Percentiles rank a stretch among this genome's conserved stretches.
Conservation (phyloP, 1,140 invertebrate genomes). For the Drosophila cardini region DNA sequence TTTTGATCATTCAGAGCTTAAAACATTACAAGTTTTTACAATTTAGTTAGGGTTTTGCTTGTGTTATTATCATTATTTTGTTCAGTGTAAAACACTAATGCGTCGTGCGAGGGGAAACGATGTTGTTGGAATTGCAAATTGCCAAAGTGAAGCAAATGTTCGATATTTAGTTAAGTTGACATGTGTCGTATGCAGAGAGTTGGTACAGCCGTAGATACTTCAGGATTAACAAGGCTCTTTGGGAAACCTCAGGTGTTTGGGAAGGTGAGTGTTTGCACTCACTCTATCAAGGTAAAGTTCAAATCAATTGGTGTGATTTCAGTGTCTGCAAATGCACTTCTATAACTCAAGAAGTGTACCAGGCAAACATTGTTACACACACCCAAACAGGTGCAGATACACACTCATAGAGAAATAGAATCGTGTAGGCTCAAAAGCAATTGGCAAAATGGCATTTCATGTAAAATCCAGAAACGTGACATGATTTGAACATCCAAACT, state of each 20-base stretch:
- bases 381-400: neutral
- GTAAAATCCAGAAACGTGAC: conserved; percentile 76
- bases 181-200: conserved; percentile 23
- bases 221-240: neutral
- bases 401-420: neutral
- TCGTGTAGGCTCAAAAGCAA: conserved; percentile 48
- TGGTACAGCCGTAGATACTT: neutral
- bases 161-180: conserved; percentile 23
- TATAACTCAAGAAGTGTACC: conserved; percentile 9
- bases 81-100: neutral
- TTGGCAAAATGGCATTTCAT: conserved; percentile 77
- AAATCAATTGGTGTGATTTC: conserved; percentile 18
- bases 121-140: neutral
- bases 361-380: neutral
- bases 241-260: neutral
- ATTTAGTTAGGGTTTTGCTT: too few relatives aligned
- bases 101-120: neutral
- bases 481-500: conserved; percentile 53
- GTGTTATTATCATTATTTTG: too few relatives aligned
- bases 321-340: conserved; percentile 24
- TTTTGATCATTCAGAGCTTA: too few relatives aligned
- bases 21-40: too few relatives aligned
- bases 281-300: conserved; percentile 7
- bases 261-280: neutral
- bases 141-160: conserved; percentile 1